A percentile compares a stretch with the other conserved stretches of the same genome.
Conservation (phyloP, 2,797 vertebrate genomes). For the Phrynocephalus vlangalii region DNA sequence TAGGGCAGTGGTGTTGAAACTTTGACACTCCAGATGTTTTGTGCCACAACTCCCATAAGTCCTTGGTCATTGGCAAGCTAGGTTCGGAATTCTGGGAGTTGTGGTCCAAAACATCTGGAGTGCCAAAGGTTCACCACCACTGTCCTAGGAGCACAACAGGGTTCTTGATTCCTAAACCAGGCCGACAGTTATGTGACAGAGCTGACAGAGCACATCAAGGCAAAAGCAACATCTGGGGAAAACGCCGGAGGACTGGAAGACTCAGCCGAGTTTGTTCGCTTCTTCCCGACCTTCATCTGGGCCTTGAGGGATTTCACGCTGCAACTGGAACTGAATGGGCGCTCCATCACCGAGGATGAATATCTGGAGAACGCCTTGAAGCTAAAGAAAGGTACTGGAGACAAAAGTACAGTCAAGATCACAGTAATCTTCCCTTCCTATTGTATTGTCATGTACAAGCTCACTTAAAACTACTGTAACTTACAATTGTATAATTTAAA, state of each 20-base stretch:
- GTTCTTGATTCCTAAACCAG: conserved; percentile 9
- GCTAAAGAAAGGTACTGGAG: conserved; percentile 2
- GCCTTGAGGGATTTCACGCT: conserved; percentile 17
- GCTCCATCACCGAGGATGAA: neutral
- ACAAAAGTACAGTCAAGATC: too few relatives aligned
- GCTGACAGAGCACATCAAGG: conserved; percentile 6
- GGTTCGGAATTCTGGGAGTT: too few relatives aligned
- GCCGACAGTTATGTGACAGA: conserved; percentile 16
- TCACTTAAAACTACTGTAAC: too few relatives aligned
- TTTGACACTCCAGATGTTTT: too few relatives aligned
- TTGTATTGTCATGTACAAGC: too few relatives aligned
- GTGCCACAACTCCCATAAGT: too few relatives aligned
- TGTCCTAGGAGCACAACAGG: neutral
- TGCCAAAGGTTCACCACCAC: too few relatives aligned
- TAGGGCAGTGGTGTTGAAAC: too few relatives aligned
- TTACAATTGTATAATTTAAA: too few relatives aligned
- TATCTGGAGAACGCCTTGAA: conserved; percentile 10
- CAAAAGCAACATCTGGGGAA: neutral
- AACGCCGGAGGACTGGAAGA: neutral
- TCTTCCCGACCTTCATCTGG: conserved; percentile 18
- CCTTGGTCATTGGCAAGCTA: too few relatives aligned
- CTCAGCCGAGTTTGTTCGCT: conserved; percentile 7
- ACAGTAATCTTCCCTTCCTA: too few relatives aligned
- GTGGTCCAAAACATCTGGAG: too few relatives aligned
- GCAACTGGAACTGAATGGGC: neutral